Evolutionary conservation across 2,113 vertebrate genomes (phyloP).

Genomic region (Rhinichthys klamathensis): DNA sequence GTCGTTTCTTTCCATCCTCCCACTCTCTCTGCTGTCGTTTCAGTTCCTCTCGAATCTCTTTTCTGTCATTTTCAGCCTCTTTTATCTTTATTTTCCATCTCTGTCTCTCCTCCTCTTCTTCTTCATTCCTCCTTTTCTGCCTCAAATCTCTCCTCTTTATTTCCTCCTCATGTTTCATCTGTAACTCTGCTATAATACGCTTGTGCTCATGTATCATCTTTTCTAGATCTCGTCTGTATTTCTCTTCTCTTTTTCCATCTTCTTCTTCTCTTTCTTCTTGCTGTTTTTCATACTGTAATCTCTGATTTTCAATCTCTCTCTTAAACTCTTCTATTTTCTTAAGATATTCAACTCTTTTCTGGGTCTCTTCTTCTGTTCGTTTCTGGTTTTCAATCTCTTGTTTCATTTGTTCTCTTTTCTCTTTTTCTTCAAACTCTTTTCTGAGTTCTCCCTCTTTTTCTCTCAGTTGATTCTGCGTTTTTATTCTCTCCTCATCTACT

Average conservation of each 20-base stretch:
- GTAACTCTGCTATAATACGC: too few species aligned
- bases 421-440: not conserved
- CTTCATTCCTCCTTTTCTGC: not conserved
- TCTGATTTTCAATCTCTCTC: not conserved
- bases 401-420: not conserved
- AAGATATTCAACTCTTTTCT: not conserved
- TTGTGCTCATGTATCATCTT: too few species aligned
- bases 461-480: not conserved
- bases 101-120: not conserved
- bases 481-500: constrained; percentile 11
- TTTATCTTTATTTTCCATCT: too few species aligned
- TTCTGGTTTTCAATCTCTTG: not conserved
- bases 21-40: too few species aligned
- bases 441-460: not conserved
- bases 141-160: not conserved
- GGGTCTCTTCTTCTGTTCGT: not conserved
- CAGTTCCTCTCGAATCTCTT: not conserved
- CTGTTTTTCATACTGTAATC: too few species aligned
- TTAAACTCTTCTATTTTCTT: too few species aligned
- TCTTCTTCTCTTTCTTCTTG: not conserved
- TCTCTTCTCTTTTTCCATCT: too few species aligned
- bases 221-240: too few species aligned
- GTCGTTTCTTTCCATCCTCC: too few species aligned
- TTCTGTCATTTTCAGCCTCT: too few species aligned
- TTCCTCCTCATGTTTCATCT: too few species aligned